Evolutionary conservation across 1,140 invertebrate genomes (phyloP).

Genomic region (Drosophila kurseongensis): DNA sequence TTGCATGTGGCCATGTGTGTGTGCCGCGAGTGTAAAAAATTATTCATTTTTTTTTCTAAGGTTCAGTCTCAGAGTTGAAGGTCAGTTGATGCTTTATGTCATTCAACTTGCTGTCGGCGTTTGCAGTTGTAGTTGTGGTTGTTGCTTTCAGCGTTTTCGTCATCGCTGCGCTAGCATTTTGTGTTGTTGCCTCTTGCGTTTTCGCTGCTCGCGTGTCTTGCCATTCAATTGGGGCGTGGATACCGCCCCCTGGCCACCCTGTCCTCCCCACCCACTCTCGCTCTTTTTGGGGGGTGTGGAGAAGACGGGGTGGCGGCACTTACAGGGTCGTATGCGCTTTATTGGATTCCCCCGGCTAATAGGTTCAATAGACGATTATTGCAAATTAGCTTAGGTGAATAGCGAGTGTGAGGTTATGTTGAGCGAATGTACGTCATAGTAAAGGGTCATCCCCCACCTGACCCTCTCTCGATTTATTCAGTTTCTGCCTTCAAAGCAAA

Average conservation of each 20-base stretch:
- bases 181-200: conserved; percentile 32
- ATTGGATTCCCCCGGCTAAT: conserved; percentile 62
- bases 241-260: conserved; percentile 6
- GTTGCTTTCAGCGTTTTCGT: conserved; percentile 67
- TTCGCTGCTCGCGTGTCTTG: conserved; percentile 58
- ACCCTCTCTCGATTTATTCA: conserved; percentile 19
- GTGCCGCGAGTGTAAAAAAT: conserved; percentile 77
- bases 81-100: conserved; percentile 84
- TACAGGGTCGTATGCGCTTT: conserved; percentile 48
- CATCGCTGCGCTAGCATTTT: conserved; percentile 53
- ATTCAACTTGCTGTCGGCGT: conserved; percentile 78
- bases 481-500: conserved; percentile 15
- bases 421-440: neutral
- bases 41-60: conserved; percentile 84
- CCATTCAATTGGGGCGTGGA: conserved; percentile 61
- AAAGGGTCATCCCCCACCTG: conserved; percentile 21
- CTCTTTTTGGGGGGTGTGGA: no score
- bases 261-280: neutral
- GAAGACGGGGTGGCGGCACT: conserved; percentile 10
- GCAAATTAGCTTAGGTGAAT: conserved; percentile 43
- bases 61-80: conserved; percentile 84
- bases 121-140: conserved; percentile 44
- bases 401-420: conserved; percentile 57
- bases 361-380: conserved; percentile 76
- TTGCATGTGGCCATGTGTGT: conserved; percentile 41